Evolutionary conservation across 2,113 vertebrate genomes (phyloP).

Genomic region (Lagopus leucura): DNA sequence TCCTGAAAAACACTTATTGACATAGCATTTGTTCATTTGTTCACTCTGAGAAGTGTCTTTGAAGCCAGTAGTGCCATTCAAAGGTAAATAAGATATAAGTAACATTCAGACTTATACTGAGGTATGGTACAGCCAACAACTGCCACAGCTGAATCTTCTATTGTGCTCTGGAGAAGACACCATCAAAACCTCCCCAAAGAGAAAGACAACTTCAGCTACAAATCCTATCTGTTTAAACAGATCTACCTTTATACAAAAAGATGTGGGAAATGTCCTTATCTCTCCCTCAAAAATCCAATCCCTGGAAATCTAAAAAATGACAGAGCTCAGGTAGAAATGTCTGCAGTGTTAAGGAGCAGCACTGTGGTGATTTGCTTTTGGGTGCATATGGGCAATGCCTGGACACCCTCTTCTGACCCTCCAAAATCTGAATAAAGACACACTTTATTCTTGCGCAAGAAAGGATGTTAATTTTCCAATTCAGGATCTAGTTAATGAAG

Average conservation of each 20-base stretch:
- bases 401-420: neutral
- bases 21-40: neutral
- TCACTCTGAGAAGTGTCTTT: neutral
- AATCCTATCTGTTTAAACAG: neutral
- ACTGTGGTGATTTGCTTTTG: neutral
- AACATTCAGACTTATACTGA: neutral
- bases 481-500: neutral
- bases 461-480: neutral
- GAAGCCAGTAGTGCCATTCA: neutral
- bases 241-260: neutral
- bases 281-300: neutral
- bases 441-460: neutral
- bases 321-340: neutral
- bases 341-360: neutral
- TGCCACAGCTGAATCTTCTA: neutral
- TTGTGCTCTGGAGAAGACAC: neutral
- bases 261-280: neutral
- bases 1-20: neutral
- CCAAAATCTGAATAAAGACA: neutral
- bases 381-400: neutral
- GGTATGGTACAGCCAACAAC: neutral
- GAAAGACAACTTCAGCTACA: neutral
- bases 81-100: neutral
- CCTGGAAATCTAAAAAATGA: neutral
- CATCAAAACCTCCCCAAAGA: neutral